Percentiles rank a stretch among this genome's conserved stretches.
These are phyloP conservation scores for Nematolebias whitei DNA, from an alignment of 2,113 vertebrate genomes.

Conservation along the genomic window DNA sequence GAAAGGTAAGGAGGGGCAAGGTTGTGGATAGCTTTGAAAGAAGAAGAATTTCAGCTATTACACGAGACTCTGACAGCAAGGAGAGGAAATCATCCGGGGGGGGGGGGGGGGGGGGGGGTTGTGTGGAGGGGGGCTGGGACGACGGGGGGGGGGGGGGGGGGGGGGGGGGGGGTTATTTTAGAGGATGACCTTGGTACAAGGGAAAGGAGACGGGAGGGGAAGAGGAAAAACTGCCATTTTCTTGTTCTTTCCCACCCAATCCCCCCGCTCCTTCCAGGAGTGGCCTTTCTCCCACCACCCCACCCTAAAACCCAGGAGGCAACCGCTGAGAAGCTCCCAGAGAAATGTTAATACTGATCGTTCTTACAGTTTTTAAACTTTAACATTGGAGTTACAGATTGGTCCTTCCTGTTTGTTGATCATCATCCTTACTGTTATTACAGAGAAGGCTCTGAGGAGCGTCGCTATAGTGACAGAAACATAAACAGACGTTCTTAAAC, in stretches of 20 bases:
- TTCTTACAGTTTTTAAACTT: conserved; percentile 84
- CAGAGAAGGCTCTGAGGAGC: conserved; percentile 43
- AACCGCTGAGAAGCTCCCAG: conserved; percentile 39
- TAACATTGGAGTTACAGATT: conserved; percentile 74
- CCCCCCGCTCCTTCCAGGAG: conserved; percentile 61
- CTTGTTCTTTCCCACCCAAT: conserved; percentile 69
- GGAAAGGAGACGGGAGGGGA: conserved; percentile 64
- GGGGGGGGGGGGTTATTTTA: conserved; percentile 53
- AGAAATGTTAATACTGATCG: conserved; percentile 83
- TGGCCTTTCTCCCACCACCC: conserved; percentile 24
- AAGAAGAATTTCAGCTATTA: conserved; percentile 55
- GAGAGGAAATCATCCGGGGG: conserved; percentile 40
- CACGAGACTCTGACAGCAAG: conserved; percentile 31
- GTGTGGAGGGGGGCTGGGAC: too few species aligned
- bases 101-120: too few species aligned
- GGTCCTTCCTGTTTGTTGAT: conserved; percentile 73
- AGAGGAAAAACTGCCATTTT: conserved; percentile 74
- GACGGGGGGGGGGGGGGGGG: too few species aligned
- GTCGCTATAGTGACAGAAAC: conserved; percentile 32
- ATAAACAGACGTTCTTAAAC: too few species aligned
- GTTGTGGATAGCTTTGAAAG: too few species aligned
- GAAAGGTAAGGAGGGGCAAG: too few species aligned
- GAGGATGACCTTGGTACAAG: conserved; percentile 50
- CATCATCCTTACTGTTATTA: conserved; percentile 81
- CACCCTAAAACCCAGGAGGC: conserved; percentile 54